Base-by-base conservation (phyloP, 2,888 invertebrate genomes). In the Gerosis bhagava region DNA sequence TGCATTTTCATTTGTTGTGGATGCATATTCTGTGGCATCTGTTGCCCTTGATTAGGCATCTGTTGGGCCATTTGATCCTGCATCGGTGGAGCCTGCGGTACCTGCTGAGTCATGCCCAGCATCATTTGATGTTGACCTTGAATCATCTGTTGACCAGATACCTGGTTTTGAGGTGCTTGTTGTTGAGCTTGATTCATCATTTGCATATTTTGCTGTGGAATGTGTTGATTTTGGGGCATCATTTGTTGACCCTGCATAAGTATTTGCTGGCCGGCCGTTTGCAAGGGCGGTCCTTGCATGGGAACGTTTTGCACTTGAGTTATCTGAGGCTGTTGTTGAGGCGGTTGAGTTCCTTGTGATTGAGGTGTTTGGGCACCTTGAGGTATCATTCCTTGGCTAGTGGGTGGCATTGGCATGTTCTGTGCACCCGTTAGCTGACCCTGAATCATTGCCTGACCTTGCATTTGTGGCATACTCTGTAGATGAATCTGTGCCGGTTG, bases 171-270 rank as follows among this genome's bases (percentile, higher is more conserved):
- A 12, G 64, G 68, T 49, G 72, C 63, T n/a, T n/a, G n/a, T 51
- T 71, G 75, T 21, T 63, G 73, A 2, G 62, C 62, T 50, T 68
- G 74, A 43, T 63, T 68, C 53, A 72, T 62, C 54, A 63, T 66
- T 51, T 65, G 66, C 50, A 67, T 71, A 17, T 63, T 62, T 40
- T 65, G 70, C 35, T 67, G 72, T n/a, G 66, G 65, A 47, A 73
- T 62, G 43, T 60, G 69, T 32, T 64, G 73, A 21, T 61, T 57
- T 35, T 70, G 78, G 17, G 37, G 37, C 12, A 63, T 57, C 41
- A 63, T 60, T 12, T 67, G 73, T 43, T 70, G 75, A 0, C 73
- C 71, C 51, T 69, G 81, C 67, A 78, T 71, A 51, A 72, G 71
- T 53, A 72, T 66, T 50, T 67, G 73, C 31, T 64, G 73, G 8